phyloP scores from a whole-genome alignment of 2,888 invertebrate genomes.

The Pheosia gnoma region DNA sequence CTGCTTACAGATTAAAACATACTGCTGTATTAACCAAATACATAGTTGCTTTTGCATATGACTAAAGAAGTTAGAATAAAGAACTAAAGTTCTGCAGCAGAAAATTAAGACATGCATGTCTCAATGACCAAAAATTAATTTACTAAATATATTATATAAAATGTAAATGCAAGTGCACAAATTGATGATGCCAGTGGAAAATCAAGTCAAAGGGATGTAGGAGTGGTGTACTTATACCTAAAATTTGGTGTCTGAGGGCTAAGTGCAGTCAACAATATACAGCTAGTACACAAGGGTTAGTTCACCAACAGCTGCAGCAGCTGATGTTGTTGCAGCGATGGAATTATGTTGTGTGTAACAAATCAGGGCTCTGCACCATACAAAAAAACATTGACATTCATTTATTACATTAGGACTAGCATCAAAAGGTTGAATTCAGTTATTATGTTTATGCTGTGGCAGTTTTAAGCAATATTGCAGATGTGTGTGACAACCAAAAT shows the following conservation, averaged over 20 bases:
- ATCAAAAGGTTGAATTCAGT: no score
- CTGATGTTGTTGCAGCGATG: constrained; percentile 45
- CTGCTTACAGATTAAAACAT: no score
- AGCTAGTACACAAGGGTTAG: constrained; percentile 37
- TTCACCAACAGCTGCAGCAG: constrained; percentile 46
- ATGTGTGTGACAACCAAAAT: no score
- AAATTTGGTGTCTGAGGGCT: constrained; percentile 54
- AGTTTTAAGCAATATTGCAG: no score
- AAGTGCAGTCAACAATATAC: constrained; percentile 67
- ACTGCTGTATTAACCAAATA: no score
- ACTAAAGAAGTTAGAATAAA: no score
- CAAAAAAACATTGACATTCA: constrained; percentile 15
- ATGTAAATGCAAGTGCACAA: constrained; percentile 3
- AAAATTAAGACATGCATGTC: no score
- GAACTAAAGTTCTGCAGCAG: no score
- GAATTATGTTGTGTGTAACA: constrained; percentile 55
- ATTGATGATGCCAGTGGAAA: constrained; percentile 31
- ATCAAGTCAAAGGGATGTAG: constrained; percentile 64
- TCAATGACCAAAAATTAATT: no score
- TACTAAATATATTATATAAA: background rate
- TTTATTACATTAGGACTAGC: constrained; percentile 11
- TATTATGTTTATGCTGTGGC: no score
- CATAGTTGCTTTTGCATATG: no score
- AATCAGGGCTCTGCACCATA: constrained; percentile 37
- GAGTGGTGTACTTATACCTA: constrained; percentile 43